Conservation (phyloP, 1,140 invertebrate genomes). For the Drosophila pandora region DNA sequence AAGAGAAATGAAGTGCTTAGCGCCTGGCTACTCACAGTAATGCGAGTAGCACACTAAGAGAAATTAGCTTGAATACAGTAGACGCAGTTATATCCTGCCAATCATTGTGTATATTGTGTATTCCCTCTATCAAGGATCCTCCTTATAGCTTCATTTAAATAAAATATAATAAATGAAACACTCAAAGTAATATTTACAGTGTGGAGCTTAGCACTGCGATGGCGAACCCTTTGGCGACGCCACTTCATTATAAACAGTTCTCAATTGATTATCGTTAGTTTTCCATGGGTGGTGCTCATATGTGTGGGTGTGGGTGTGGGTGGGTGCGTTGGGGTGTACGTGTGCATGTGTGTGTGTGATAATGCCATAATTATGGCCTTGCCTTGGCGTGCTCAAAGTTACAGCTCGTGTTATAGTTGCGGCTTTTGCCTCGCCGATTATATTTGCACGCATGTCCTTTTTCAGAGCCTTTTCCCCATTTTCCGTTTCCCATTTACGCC, state of each 20-base stretch:
- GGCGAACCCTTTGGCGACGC: slow-evolving; percentile 55
- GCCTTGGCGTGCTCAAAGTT: slow-evolving; percentile 61
- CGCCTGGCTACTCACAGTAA: slow-evolving; percentile 37
- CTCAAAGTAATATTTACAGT: slow-evolving; percentile 1
- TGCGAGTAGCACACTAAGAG: slow-evolving; percentile 2
- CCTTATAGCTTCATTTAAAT: no score
- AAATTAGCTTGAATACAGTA: neutral
- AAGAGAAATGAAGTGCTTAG: slow-evolving; percentile 71
- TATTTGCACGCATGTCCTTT: slow-evolving; percentile 75
- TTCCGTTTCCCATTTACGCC: slow-evolving; percentile 26
- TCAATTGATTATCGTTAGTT: slow-evolving; percentile 81
- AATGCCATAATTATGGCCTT: slow-evolving; percentile 78
- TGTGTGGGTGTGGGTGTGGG: slow-evolving; percentile 16
- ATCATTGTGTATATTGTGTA: neutral
- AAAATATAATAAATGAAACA: no score
- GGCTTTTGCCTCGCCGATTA: slow-evolving; percentile 58
- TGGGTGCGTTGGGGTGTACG: slow-evolving; percentile 7
- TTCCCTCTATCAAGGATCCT: no score
- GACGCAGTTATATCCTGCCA: no score
- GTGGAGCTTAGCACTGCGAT: slow-evolving; percentile 2
- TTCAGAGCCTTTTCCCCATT: slow-evolving; percentile 10
- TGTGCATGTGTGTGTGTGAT: slow-evolving; percentile 55
- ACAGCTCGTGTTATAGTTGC: slow-evolving; percentile 56
- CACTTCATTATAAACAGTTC: slow-evolving; percentile 82
- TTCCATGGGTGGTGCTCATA: slow-evolving; percentile 4